Evolutionary conservation across 2,888 invertebrate species (phyloP).

Genomic region (Piscicola geometra): DNA sequence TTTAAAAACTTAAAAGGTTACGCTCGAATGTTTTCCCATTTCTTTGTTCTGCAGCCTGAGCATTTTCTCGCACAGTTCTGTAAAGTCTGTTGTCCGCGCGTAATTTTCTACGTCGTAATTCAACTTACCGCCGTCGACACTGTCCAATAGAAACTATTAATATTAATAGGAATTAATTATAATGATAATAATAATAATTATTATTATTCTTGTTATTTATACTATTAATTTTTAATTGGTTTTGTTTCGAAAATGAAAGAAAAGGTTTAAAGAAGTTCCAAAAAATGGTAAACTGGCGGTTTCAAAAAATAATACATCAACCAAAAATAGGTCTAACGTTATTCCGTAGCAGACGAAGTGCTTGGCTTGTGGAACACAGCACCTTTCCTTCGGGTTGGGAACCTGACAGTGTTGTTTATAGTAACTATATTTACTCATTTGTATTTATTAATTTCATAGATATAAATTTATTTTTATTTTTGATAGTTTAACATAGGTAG

Average conservation of each 20-base stretch:
- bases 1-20: not conserved
- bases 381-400: conserved; percentile 32
- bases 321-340: conserved; percentile 21
- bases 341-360: conserved; percentile 37
- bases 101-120: conserved; percentile 33
- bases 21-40: conserved; percentile 32
- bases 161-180: no score
- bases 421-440: no score
- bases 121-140: conserved; percentile 33
- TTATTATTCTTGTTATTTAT: no score
- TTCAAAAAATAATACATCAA: not conserved
- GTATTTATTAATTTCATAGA: no score
- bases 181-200: no score
- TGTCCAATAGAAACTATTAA: not conserved
- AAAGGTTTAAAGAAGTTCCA: not conserved
- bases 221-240: no score
- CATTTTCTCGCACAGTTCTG: conserved; percentile 31
- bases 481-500: no score
- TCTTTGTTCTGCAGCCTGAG: conserved; percentile 14
- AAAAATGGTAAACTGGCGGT: not conserved
- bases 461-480: no score
- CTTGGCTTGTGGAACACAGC: conserved; percentile 36
- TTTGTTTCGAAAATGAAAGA: no score
- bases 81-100: conserved; percentile 35
- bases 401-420: no score